Evolutionary conservation across 2,797 vertebrate genomes (phyloP).

Genomic region (Parambassis ranga): DNA sequence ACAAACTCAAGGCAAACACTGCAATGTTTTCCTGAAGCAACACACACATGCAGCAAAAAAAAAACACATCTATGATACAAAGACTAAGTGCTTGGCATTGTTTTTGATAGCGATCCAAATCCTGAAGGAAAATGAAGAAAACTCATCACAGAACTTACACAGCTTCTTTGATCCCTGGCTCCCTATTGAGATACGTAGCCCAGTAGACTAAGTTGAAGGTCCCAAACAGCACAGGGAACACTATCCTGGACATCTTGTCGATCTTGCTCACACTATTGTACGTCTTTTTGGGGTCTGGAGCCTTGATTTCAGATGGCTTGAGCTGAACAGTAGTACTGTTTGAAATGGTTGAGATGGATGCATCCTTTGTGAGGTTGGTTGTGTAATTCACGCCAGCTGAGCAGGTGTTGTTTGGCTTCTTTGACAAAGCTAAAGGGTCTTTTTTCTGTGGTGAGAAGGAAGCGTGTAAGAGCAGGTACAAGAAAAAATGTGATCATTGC

Average conservation of each 20-base stretch:
- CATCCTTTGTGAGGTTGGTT: constrained; percentile 90
- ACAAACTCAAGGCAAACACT: constrained; percentile 88
- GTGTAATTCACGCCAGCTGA: constrained; percentile 86
- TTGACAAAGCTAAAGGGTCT: constrained; percentile 87
- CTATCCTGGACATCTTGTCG: constrained; percentile 97
- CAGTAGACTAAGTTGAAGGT: constrained; percentile 98
- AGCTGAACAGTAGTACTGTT: constrained; percentile 84
- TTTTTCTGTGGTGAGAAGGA: constrained; percentile 85
- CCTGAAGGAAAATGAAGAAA: constrained; percentile 65
- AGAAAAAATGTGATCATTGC: background rate
- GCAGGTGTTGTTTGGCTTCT: constrained; percentile 89
- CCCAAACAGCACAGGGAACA: constrained; percentile 95
- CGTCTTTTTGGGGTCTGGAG: constrained; percentile 93
- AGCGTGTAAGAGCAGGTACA: constrained; percentile 10
- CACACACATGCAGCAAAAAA: constrained; percentile 85
- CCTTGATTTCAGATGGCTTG: constrained; percentile 87
- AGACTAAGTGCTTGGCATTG: constrained; percentile 76
- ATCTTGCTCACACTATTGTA: constrained; percentile 99
- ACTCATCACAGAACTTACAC: constrained; percentile 73
- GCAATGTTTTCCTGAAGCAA: constrained; percentile 84
- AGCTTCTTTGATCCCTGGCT: constrained; percentile 91
- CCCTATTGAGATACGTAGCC: constrained; percentile 98
- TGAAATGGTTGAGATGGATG: constrained; percentile 86
- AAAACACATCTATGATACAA: constrained; percentile 71
- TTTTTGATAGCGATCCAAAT: constrained; percentile 73